A percentile compares a stretch with the other conserved stretches of the same genome.
Evolutionary conservation across 2,888 invertebrate genomes (phyloP).

Genomic region (Schrankia costaestrigalis): DNA sequence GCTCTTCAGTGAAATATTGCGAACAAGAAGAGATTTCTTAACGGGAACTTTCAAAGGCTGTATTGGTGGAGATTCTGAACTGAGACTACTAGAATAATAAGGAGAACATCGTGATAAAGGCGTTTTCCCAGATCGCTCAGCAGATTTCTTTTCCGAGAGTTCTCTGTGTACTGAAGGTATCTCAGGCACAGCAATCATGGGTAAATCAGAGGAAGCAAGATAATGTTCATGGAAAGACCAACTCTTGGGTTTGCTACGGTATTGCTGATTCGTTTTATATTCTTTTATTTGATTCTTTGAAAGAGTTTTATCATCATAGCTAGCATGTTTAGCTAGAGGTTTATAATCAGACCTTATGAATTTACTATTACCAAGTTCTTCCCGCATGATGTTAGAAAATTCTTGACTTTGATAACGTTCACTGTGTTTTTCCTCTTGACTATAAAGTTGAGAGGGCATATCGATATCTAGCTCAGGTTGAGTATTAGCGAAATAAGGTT

Average conservation of each 20-base stretch:
- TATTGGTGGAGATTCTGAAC: conserved; percentile 87
- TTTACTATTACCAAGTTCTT: conserved; percentile 53
- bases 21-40: conserved; percentile 82
- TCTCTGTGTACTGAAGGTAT: conserved; percentile 70
- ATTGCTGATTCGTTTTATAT: conserved; percentile 80
- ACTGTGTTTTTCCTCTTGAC: conserved; percentile 82
- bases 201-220: conserved; percentile 76
- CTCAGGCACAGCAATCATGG: conserved; percentile 79
- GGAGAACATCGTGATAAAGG: conserved; percentile 85
- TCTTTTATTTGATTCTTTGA: conserved; percentile 84
- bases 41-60: conserved; percentile 83
- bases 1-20: conserved; percentile 83
- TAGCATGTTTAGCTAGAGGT: conserved; percentile 83
- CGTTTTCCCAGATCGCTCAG: conserved; percentile 74
- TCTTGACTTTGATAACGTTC: conserved; percentile 84
- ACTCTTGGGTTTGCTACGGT: conserved; percentile 81
- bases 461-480: conserved; percentile 80
- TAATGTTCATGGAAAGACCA: conserved; percentile 84
- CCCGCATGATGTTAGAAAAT: conserved; percentile 75
- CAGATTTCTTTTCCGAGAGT: conserved; percentile 65
- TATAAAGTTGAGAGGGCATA: conserved; percentile 79
- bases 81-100: conserved; percentile 87
- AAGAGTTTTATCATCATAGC: conserved; percentile 83
- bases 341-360: conserved; percentile 79
- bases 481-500: conserved; percentile 65